Evolutionary conservation across 2,113 vertebrate genomes (phyloP), one percentile per base, ranked within the genome.

Genomic region (Proterorhinus semilunaris): DNA sequence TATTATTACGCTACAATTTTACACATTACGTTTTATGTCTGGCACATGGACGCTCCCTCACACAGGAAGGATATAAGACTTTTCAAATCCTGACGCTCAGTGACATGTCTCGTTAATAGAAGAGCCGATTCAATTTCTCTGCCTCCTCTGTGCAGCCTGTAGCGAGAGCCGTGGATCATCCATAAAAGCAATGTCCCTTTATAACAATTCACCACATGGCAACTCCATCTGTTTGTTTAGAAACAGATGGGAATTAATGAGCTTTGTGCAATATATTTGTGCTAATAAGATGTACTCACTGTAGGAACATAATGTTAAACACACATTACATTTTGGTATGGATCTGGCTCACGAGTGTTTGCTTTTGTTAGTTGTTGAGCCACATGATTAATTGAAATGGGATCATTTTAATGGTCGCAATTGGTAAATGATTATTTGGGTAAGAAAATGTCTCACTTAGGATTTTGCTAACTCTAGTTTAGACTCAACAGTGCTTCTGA

Each of bases 101-200:
- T 81, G 78, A 73, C 79, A 86, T 50, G 63, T 52, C n/a, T 64
- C 82, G 75, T 84, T 76, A 82, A 72, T 76, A 51, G n/a, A 27
- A 74, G 46, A 58, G 27, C 65, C 76, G 79, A 80, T 83, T 88
- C 62, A 83, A 83, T 87, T 81, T 80, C 66, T 82, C 8, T 44
- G 59, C 64, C 68, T 53, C 72, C 62, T 78, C 66, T 67, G 75
- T 71, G 75, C 74, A 66, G 81, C 80, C 80, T 77, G 67, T 65
- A 78, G 73, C 76, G 69, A 79, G 81, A 83, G 77, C 73, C 63
- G 81, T 82, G 75, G 50, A 72, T 85, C 77, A 71, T 61, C 63
- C 74, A 69, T 63, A 49, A 17, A 13, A 10, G 17, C 83, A 64
- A 79, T 75, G 68, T 47, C 68, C 78, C 66, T 78, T 83, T 55